Evolutionary conservation across 2,113 vertebrate species (phyloP).

Genomic region (Willisornis vidua): DNA sequence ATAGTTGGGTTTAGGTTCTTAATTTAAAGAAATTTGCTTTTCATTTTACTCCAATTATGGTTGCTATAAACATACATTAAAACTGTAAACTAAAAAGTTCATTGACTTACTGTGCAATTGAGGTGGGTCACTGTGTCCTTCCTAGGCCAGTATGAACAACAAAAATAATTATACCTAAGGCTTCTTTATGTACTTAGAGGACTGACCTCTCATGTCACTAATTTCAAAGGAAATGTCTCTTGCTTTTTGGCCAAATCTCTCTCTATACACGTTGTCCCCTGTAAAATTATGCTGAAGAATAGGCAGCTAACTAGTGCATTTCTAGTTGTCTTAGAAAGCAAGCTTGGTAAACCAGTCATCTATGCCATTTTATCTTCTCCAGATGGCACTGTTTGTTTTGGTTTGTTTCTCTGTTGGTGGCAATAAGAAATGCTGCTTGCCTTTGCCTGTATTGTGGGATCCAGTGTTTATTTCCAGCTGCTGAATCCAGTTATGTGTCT

Average conservation of each 20-base stretch:
- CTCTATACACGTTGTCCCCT: not conserved
- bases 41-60: not conserved
- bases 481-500: not conserved
- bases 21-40: not conserved
- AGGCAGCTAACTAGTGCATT: not conserved
- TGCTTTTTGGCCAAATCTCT: not conserved
- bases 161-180: not conserved
- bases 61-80: not conserved
- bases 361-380: not conserved
- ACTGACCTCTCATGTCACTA: not conserved
- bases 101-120: not conserved
- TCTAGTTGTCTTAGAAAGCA: not conserved
- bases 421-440: not conserved
- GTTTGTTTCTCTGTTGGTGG: not conserved
- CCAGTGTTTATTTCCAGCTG: not conserved
- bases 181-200: not conserved
- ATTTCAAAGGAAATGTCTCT: not conserved
- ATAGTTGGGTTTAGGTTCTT: not conserved
- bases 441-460: not conserved
- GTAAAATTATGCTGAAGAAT: not conserved
- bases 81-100: not conserved
- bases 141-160: not conserved
- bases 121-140: not conserved
- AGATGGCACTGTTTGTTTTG: not conserved
- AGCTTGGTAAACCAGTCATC: not conserved